A percentile compares a stretch with the other conserved stretches of the same genome.
These are phyloP conservation scores for Hirtodrosophila trivittata DNA, from an alignment of 2,888 invertebrate genomes.

Conservation along the genomic window DNA sequence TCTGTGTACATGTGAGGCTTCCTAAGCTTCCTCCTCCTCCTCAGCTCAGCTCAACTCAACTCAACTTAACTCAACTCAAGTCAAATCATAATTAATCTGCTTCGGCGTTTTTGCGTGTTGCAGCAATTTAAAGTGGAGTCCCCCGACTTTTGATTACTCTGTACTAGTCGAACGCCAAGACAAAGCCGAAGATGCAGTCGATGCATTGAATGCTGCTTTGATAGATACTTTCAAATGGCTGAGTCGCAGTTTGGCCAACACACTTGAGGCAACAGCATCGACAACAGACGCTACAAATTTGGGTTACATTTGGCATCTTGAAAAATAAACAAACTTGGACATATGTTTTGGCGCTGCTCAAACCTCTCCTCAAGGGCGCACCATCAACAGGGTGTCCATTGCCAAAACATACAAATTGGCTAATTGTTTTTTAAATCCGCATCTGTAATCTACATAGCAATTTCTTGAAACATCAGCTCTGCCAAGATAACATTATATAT, in stretches of 20 bases:
- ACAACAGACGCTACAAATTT: conserved; percentile 50
- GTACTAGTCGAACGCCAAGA: too few species aligned
- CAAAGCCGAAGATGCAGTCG: conserved; percentile 57
- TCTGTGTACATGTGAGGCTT: conserved; percentile 37
- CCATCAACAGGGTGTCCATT: not conserved
- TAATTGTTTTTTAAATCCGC: too few species aligned
- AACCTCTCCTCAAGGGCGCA: too few species aligned
- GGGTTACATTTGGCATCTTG: conserved; percentile 62
- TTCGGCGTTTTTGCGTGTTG: conserved; percentile 74
- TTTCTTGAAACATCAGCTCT: too few species aligned
- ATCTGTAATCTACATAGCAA: too few species aligned
- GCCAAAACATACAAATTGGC: not conserved
- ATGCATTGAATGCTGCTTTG: conserved; percentile 40
- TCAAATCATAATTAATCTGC: conserved; percentile 74
- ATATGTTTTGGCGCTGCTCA: conserved; percentile 13
- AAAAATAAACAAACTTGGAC: conserved; percentile 34
- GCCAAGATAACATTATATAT: too few species aligned
- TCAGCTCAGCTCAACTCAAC: conserved; percentile 4
- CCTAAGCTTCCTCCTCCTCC: conserved; percentile 48
- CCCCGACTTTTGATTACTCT: conserved; percentile 55
- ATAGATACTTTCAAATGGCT: conserved; percentile 71
- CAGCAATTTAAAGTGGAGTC: conserved; percentile 73
- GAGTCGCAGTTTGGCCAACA: conserved; percentile 34
- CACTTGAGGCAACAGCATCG: conserved; percentile 50
- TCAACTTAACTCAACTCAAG: conserved; percentile 2